Percentiles rank a stretch among this genome's conserved stretches.
Evolutionary conservation across 2,888 invertebrate species (phyloP).

Genomic region (Drosophila anceps): DNA sequence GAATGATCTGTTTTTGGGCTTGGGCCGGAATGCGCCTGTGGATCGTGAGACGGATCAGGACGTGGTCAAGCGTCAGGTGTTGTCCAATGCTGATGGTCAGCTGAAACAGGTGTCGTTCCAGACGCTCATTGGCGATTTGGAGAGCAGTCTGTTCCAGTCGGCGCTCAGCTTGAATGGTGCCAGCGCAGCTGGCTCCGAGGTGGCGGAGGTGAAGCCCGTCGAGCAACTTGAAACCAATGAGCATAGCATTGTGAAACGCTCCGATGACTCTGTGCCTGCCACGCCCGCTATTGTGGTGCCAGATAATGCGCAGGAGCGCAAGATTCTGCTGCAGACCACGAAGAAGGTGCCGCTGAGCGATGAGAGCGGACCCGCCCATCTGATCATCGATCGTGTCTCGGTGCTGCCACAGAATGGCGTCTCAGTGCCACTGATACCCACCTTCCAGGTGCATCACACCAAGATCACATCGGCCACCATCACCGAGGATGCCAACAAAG

Average conservation of each 20-base stretch:
- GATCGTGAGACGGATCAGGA: slow-evolving; percentile 45
- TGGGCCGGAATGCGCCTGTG: slow-evolving; percentile 40
- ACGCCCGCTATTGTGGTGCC: not conserved
- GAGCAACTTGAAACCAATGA: slow-evolving; percentile 23
- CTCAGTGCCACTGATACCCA: slow-evolving; percentile 69
- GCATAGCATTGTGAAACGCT: slow-evolving; percentile 57
- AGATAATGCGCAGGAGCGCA: slow-evolving; percentile 50
- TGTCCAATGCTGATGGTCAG: slow-evolving; percentile 61
- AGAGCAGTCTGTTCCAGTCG: slow-evolving; percentile 78
- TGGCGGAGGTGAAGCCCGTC: slow-evolving; percentile 55
- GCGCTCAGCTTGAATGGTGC: slow-evolving; percentile 76
- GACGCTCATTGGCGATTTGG: slow-evolving; percentile 80
- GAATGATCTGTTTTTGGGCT: slow-evolving; percentile 60
- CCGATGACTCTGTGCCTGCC: slow-evolving; percentile 35
- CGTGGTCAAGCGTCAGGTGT: slow-evolving; percentile 72
- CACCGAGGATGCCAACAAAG: slow-evolving; percentile 63
- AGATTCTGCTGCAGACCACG: slow-evolving; percentile 72
- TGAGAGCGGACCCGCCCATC: slow-evolving; percentile 72
- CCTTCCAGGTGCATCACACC: slow-evolving; percentile 77
- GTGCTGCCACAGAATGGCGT: slow-evolving; percentile 70
- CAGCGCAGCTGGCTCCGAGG: slow-evolving; percentile 57
- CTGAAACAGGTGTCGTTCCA: slow-evolving; percentile 80
- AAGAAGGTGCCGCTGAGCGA: slow-evolving; percentile 66
- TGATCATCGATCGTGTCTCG: slow-evolving; percentile 82
- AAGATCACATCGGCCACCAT: slow-evolving; percentile 69